phyloP scores from a whole-genome alignment of 2,888 invertebrate species.

The Drosophila neoperkinsi region DNA sequence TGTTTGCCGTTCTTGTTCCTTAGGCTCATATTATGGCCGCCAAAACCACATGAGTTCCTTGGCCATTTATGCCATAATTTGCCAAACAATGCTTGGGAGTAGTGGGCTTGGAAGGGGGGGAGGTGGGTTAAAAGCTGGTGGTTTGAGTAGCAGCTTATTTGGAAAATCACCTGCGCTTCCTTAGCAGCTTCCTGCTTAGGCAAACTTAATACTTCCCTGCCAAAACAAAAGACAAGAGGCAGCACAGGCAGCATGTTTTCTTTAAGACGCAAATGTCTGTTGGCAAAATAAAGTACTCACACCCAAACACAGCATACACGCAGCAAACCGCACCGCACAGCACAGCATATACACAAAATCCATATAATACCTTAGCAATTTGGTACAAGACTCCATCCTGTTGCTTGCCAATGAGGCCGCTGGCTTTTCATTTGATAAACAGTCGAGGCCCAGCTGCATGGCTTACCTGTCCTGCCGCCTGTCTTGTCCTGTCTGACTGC shows the following conservation, averaged over 20 bases:
- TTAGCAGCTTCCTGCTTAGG: slow-evolving; percentile 77
- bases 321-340: background rate
- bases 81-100: slow-evolving; percentile 42
- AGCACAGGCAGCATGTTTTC: slow-evolving; percentile 49
- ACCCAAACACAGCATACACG: slow-evolving; percentile 24
- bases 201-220: slow-evolving; percentile 76
- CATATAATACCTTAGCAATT: slow-evolving; percentile 64
- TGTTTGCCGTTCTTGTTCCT: background rate
- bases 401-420: slow-evolving; percentile 52
- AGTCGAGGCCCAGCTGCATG: slow-evolving; percentile 55
- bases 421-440: slow-evolving; percentile 67
- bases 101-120: background rate
- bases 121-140: background rate
- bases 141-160: slow-evolving; percentile 57
- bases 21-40: slow-evolving; percentile 11
- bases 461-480: slow-evolving; percentile 47
- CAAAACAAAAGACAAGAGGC: slow-evolving; percentile 56
- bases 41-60: slow-evolving; percentile 46
- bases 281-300: slow-evolving; percentile 61
- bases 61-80: slow-evolving; percentile 72
- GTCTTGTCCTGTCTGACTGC: slow-evolving; percentile 21
- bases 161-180: slow-evolving; percentile 82
- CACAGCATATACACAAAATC: slow-evolving; percentile 20
- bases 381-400: slow-evolving; percentile 58
- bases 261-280: slow-evolving; percentile 59